Percentiles rank a stretch among this genome's conserved stretches.
These are phyloP conservation scores for Hermodice carunculata DNA, from an alignment of 2,888 invertebrate species.

Conservation along the genomic window DNA sequence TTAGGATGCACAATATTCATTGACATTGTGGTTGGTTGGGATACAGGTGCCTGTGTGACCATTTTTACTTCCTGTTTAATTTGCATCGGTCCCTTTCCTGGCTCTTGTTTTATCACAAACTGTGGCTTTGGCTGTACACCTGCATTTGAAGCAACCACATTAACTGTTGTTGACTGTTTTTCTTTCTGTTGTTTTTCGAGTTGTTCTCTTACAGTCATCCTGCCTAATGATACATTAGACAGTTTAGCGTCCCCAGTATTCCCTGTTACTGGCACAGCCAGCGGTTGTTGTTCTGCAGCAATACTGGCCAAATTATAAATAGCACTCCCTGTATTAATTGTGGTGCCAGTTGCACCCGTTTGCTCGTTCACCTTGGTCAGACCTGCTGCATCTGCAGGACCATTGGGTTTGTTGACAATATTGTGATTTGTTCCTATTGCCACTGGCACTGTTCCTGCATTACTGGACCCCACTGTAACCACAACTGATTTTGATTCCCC, in stretches of 20 bases:
- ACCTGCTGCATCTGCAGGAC: not conserved
- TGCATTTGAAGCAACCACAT: conserved; percentile 4
- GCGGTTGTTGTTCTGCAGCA: conserved; percentile 61
- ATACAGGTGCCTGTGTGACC: not conserved
- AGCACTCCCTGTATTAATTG: conserved; percentile 36
- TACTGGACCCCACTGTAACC: conserved; percentile 34
- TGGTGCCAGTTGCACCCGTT: conserved; percentile 10
- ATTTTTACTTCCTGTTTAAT: conserved; percentile 18
- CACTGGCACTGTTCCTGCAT: conserved; percentile 26
- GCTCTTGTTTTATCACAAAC: conserved; percentile 17
- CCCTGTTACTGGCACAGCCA: conserved; percentile 44
- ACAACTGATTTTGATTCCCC: conserved; percentile 14
- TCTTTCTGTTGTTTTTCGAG: not conserved
- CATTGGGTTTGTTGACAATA: not conserved
- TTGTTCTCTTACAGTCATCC: conserved; percentile 4
- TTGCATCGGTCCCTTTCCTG: not conserved
- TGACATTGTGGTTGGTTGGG: not conserved
- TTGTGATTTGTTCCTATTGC: conserved; percentile 7
- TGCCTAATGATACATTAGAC: conserved; percentile 7
- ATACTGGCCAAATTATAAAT: conserved; percentile 60
- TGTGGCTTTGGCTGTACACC: no score
- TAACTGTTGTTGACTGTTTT: conserved; percentile 11
- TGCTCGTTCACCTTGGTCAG: not conserved
- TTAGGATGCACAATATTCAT: conserved; percentile 10
- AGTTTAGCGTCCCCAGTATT: conserved; percentile 17